These are phyloP conservation scores for Enteromius afrohamiltoni DNA, from an alignment of 2,797 vertebrate genomes.

Conservation along the genomic window DNA sequence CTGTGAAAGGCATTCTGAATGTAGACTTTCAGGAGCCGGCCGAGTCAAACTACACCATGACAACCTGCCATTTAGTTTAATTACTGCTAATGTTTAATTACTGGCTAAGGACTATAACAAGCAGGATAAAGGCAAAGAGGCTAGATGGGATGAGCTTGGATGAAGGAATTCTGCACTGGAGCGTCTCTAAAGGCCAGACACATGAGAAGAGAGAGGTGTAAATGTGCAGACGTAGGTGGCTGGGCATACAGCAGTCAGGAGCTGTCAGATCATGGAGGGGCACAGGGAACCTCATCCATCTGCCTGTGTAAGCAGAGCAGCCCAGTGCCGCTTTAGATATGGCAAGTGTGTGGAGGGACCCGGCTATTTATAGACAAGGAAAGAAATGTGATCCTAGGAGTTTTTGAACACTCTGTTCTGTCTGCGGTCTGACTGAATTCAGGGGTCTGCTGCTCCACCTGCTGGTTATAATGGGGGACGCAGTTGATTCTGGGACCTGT, in stretches of 20 bases:
- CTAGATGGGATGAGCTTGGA: neutral
- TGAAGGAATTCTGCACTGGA: slow-evolving; percentile 10
- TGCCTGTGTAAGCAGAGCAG: slow-evolving; percentile 61
- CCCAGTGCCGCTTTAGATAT: slow-evolving; percentile 63
- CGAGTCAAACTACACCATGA: neutral
- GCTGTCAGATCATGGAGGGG: slow-evolving; percentile 56
- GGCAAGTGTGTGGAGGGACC: slow-evolving; percentile 54
- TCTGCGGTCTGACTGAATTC: slow-evolving; percentile 37
- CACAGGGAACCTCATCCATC: slow-evolving; percentile 60
- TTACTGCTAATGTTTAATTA: slow-evolving; percentile 22
- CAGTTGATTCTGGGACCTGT: neutral
- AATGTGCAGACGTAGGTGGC: slow-evolving; percentile 53
- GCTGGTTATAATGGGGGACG: slow-evolving; percentile 59
- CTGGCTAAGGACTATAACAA: slow-evolving; percentile 3
- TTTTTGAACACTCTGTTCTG: slow-evolving; percentile 71
- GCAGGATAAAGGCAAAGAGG: neutral
- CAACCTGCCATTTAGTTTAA: slow-evolving; percentile 7
- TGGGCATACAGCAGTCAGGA: slow-evolving; percentile 56
- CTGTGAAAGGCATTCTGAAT: neutral
- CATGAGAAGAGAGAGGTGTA: slow-evolving; percentile 37
- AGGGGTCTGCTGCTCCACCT: slow-evolving; percentile 67
- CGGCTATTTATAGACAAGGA: slow-evolving; percentile 75
- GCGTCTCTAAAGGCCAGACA: slow-evolving; percentile 39
- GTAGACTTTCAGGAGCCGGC: neutral
- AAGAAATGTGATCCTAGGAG: slow-evolving; percentile 74